Percentiles rank a stretch among this genome's conserved stretches.
Conservation (phyloP, 2,888 invertebrate species). For the Drosophila subsilvestris region DNA sequence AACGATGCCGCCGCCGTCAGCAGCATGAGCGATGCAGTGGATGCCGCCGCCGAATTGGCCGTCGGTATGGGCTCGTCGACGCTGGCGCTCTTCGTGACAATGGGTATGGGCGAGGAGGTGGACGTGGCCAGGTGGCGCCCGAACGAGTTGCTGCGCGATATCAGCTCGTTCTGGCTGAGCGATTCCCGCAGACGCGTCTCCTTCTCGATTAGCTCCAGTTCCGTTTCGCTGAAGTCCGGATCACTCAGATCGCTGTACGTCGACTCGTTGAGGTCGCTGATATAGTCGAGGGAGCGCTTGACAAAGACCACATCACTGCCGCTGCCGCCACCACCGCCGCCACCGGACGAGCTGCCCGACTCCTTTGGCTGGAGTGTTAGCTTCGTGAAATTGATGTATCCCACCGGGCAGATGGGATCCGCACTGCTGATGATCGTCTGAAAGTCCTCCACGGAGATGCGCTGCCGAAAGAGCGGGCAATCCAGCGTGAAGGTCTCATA, state of each 20-base stretch:
- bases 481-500: constrained; percentile 99
- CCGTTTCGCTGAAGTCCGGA: constrained; percentile 87
- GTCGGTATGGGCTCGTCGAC: constrained; percentile 83
- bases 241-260: constrained; percentile 88
- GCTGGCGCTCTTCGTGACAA: constrained; percentile 84
- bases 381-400: constrained; percentile 94
- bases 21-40: constrained; percentile 41
- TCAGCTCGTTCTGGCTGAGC: constrained; percentile 83
- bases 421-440: constrained; percentile 95
- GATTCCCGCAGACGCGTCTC: constrained; percentile 84
- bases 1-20: constrained; percentile 51
- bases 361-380: constrained; percentile 90
- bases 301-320: constrained; percentile 84
- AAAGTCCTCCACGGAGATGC: constrained; percentile 93
- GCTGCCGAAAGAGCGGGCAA: constrained; percentile 97
- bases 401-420: constrained; percentile 97
- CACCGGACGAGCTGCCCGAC: constrained; percentile 50
- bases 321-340: constrained; percentile 69
- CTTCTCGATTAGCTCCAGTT: constrained; percentile 86
- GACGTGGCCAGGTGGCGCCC: constrained; percentile 79
- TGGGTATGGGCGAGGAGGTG: constrained; percentile 83
- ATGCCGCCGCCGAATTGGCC: constrained; percentile 51
- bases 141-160: constrained; percentile 84
- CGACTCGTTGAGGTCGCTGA: constrained; percentile 87
- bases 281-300: constrained; percentile 87